Evolutionary conservation across 2,888 invertebrate species (phyloP), one percentile per base, ranked within the genome.

Genomic region (Biston stratarius): DNA sequence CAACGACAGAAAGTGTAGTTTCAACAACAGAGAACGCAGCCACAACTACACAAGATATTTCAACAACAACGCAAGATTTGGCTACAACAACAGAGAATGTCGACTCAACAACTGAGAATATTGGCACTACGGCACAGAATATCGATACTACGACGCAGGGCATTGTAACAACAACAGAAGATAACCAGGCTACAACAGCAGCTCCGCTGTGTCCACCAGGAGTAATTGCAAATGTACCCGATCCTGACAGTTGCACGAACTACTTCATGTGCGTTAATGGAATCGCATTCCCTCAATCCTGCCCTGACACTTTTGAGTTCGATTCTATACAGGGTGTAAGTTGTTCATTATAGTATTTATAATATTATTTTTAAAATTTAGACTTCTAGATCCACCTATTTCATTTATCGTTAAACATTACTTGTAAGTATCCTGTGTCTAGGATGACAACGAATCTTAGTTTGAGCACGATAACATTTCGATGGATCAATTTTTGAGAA

Each of bases 251-350:
- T 0, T 87, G 87, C 14, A 69, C 79, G 56, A 72, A 77, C 0
- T 87, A 80, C 72, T 86, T 75, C 51, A 70, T 85, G 69, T 88
- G 88, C 36, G 65, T 78, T 0, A 76, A 71, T 3, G 81, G 83
- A 0, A 55, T 63, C 0, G 74, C 82, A 0, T 64, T 82, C 0
- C 72, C 76, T n/a, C 60, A 82, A 5, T 72, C 72, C n/a, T 85
- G 85, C 47, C 61, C 76, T 5, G 58, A 7, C 2, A 83, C 81
- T 0, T 77, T 73, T 2, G 84, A 86, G 38, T 86, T 81, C 47
- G 74, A 82, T 44, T 65, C 74, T 0, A 55, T 45, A 0, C 2
- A 60, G 0, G 61, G 24, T 56, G 83, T 83, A 38, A 75, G 79
- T 73, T 8, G 14, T 45, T 6, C 12, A 6, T 44, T 38, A 38